Conservation (phyloP, 2,888 invertebrate species). For the Campaea margaritaria region DNA sequence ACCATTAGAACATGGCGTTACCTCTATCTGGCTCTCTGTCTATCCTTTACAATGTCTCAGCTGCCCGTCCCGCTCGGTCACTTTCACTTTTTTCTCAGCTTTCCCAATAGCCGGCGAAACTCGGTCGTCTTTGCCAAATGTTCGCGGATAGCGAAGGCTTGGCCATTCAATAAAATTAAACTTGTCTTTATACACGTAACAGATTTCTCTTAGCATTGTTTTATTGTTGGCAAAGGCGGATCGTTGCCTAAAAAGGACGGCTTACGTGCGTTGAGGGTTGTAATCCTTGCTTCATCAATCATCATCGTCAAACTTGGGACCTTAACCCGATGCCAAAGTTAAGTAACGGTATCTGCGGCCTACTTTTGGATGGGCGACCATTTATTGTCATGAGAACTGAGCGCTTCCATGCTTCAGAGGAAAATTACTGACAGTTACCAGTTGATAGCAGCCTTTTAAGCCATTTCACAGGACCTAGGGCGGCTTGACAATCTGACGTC, state of each 20-base stretch:
- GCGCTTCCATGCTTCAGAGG: too few species aligned
- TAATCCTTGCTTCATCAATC: too few species aligned
- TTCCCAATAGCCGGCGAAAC: slow-evolving; percentile 75
- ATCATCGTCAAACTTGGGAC: too few species aligned
- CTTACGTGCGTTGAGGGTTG: not conserved
- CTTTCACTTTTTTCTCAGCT: slow-evolving; percentile 81
- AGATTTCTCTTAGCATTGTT: slow-evolving; percentile 54
- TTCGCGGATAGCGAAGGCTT: slow-evolving; percentile 44
- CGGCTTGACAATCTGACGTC: too few species aligned
- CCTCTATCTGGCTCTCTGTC: slow-evolving; percentile 53
- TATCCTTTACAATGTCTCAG: slow-evolving; percentile 35
- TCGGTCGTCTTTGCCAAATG: slow-evolving; percentile 74
- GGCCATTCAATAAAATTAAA: slow-evolving; percentile 30
- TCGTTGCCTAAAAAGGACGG: not conserved
- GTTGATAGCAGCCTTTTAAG: too few species aligned
- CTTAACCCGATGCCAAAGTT: too few species aligned
- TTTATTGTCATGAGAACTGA: too few species aligned
- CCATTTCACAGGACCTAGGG: too few species aligned
- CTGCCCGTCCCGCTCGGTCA: slow-evolving; percentile 59
- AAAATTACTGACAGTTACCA: too few species aligned
- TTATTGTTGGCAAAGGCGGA: slow-evolving; percentile 33
- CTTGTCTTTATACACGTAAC: slow-evolving; percentile 31
- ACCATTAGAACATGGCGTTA: slow-evolving; percentile 54
- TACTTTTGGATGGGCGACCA: too few species aligned
- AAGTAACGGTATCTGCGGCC: too few species aligned